Conservation (phyloP, 2,888 invertebrate species). For the Deladenus siricidicola region DNA sequence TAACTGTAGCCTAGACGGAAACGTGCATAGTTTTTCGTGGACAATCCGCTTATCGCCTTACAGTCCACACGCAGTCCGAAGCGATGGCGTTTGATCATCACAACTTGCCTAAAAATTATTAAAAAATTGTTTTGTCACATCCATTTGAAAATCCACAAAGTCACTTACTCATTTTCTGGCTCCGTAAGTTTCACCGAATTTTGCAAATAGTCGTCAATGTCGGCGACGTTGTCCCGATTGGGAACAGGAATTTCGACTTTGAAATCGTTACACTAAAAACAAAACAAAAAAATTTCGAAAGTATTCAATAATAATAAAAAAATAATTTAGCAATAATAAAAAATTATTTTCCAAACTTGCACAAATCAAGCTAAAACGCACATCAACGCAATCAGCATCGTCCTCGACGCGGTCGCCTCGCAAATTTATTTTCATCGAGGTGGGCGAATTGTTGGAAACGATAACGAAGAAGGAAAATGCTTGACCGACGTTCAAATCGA, state of each 20-base stretch:
- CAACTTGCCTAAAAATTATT: neutral
- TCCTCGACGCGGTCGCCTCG: constrained; percentile 10
- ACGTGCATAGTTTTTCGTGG: neutral
- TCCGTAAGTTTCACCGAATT: neutral
- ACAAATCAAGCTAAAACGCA: neutral
- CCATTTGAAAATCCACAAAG: neutral
- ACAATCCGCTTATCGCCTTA: neutral
- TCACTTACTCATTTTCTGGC: neutral
- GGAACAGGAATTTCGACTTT: constrained; percentile 8
- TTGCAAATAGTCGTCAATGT: neutral
- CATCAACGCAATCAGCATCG: constrained; percentile 14
- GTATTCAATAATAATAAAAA: too few species aligned
- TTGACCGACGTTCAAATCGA: constrained; percentile 20
- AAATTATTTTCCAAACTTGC: too few species aligned
- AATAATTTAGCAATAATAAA: too few species aligned
- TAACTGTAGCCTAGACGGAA: neutral
- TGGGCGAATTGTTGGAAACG: constrained; percentile 24
- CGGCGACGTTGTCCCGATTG: constrained; percentile 3
- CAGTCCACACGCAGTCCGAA: constrained; percentile 1
- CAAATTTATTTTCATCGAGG: constrained; percentile 9
- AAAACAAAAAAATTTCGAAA: too few species aligned
- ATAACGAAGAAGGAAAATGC: constrained; percentile 28
- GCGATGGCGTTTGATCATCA: neutral
- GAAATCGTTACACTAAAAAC: constrained; percentile 11
- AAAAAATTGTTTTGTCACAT: neutral